Conservation (phyloP, 2,113 vertebrate species). For the Triplophysa siluroides region DNA sequence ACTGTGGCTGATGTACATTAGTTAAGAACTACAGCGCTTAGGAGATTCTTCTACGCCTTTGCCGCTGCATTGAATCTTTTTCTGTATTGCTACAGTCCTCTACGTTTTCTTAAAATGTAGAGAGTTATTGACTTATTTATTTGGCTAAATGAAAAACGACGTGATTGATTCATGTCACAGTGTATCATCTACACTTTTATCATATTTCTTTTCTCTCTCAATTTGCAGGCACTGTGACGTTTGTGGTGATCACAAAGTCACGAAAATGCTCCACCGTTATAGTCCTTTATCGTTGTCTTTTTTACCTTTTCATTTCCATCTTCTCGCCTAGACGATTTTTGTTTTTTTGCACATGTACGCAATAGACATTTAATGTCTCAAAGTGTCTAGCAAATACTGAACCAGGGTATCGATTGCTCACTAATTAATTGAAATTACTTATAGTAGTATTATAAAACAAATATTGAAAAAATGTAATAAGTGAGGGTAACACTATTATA, state of each 20-base stretch:
- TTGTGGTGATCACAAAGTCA: conserved; percentile 32
- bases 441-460: neutral
- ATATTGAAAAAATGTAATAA: neutral
- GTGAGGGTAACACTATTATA: too few species aligned
- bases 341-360: neutral
- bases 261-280: neutral
- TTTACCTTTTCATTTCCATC: neutral
- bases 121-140: conserved; percentile 50
- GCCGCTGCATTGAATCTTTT: neutral
- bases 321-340: neutral
- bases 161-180: conserved; percentile 47
- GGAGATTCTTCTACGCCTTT: neutral
- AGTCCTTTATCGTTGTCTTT: neutral
- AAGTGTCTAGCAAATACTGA: neutral
- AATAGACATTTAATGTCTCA: neutral
- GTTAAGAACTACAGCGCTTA: conserved; percentile 31
- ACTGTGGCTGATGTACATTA: conserved; percentile 22
- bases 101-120: conserved; percentile 43
- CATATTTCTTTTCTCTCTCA: conserved; percentile 33
- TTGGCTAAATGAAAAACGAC: conserved; percentile 41
- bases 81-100: conserved; percentile 36
- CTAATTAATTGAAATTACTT: neutral
- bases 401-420: neutral
- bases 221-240: conserved; percentile 34
- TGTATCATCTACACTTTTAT: conserved; percentile 27